Conservation (phyloP, 1,140 invertebrate genomes). For the Pachypsylla venusta region DNA sequence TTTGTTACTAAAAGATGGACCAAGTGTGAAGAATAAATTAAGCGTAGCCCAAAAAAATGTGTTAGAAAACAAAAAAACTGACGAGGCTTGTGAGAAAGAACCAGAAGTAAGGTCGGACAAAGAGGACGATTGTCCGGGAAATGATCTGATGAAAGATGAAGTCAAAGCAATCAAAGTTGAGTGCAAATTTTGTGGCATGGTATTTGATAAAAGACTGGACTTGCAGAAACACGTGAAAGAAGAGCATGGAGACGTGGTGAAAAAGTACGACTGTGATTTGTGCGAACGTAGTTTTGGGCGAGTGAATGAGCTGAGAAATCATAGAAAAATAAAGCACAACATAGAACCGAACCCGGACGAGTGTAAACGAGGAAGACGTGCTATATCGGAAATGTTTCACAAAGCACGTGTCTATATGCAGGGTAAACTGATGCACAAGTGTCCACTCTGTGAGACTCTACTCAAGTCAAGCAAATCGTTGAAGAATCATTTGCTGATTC, state of each 20-base stretch:
- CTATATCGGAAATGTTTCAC: background rate
- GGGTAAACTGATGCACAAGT: background rate
- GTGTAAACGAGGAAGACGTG: background rate
- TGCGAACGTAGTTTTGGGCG: conserved; percentile 34
- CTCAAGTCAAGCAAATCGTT: conserved; percentile 7
- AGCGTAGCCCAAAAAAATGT: too few species aligned
- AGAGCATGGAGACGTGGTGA: conserved; percentile 32
- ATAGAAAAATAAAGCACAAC: conserved; percentile 2
- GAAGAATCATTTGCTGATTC: conserved; percentile 23
- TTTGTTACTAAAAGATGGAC: too few species aligned
- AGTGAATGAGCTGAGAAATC: conserved; percentile 3
- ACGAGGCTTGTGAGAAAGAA: too few species aligned
- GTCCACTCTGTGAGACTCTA: background rate
- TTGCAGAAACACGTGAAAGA: conserved; percentile 3
- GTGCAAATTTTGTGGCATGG: conserved; percentile 1
- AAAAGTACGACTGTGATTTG: conserved; percentile 38
- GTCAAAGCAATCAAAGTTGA: too few species aligned
- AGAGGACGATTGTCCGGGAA: too few species aligned
- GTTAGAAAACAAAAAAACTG: too few species aligned
- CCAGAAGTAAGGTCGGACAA: too few species aligned
- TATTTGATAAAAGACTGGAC: background rate
- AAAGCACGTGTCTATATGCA: background rate
- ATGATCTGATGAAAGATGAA: too few species aligned
- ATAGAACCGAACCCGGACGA: background rate
- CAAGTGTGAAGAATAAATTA: too few species aligned